These are phyloP conservation scores for Butorides virescens DNA, from an alignment of 2,113 vertebrate species.

Conservation along the genomic window DNA sequence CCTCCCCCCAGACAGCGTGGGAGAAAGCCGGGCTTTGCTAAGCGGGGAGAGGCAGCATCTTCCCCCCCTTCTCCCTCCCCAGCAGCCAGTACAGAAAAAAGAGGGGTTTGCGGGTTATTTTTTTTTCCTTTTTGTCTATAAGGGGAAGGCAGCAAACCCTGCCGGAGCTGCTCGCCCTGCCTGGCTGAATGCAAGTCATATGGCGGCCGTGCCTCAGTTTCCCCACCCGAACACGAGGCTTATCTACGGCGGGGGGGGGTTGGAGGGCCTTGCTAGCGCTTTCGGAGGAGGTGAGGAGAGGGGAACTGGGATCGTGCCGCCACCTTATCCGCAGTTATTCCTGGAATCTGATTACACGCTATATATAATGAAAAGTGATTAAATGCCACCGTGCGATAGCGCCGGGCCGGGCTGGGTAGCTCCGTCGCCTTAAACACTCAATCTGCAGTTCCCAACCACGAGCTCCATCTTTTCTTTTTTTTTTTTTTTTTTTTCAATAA, in stretches of 20 bases:
- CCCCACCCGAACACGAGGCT: fast-evolving
- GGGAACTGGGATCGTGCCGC: background rate
- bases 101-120: no score
- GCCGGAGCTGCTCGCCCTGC: fast-evolving
- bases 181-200: fast-evolving
- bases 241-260: fast-evolving
- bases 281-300: background rate
- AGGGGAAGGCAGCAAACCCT: background rate
- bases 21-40: background rate
- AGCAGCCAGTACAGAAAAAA: fast-evolving
- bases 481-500: background rate
- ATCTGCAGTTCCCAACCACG: fast-evolving
- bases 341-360: constrained; percentile 32
- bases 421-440: fast-evolving
- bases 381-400: background rate
- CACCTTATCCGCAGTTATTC: constrained; percentile 52
- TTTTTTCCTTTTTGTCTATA: fast-evolving
- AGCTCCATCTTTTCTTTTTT: background rate
- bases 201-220: background rate
- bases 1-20: background rate
- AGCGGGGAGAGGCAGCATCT: background rate
- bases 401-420: background rate
- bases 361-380: constrained; percentile 10
- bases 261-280: background rate
- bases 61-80: background rate